A percentile compares a stretch with the other conserved stretches of the same genome.
phyloP scores from a whole-genome alignment of 2,797 vertebrate genomes.

The Scolopax rusticola region DNA sequence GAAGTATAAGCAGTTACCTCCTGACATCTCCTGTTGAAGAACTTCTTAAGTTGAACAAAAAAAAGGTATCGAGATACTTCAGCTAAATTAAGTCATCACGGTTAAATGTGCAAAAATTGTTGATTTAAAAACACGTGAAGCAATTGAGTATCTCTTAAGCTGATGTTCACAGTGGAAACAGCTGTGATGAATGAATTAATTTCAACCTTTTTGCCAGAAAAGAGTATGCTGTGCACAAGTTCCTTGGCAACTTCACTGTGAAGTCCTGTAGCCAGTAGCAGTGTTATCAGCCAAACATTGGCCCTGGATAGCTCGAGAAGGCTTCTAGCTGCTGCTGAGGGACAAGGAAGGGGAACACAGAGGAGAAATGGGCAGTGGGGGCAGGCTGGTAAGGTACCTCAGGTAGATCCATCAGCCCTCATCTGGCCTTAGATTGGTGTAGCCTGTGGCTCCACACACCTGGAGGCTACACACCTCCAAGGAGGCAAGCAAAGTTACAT shows the following conservation, averaged over 20 bases:
- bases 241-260: background rate
- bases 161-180: background rate
- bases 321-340: background rate
- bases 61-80: background rate
- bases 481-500: background rate
- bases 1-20: background rate
- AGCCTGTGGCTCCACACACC: background rate
- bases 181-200: background rate
- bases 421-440: accelerated
- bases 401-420: background rate
- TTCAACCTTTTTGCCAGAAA: background rate
- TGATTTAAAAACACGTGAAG: background rate
- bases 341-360: background rate
- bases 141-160: background rate
- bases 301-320: background rate
- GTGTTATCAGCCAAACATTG: background rate
- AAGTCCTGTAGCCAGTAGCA: background rate
- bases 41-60: background rate
- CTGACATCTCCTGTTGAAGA: background rate
- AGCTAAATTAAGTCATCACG: background rate
- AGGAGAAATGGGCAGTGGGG: background rate
- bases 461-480: too few species aligned
- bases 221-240: background rate
- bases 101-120: background rate
- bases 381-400: background rate